phyloP scores from a whole-genome alignment of 2,797 vertebrate species.

The Darevskia nairensis region DNA sequence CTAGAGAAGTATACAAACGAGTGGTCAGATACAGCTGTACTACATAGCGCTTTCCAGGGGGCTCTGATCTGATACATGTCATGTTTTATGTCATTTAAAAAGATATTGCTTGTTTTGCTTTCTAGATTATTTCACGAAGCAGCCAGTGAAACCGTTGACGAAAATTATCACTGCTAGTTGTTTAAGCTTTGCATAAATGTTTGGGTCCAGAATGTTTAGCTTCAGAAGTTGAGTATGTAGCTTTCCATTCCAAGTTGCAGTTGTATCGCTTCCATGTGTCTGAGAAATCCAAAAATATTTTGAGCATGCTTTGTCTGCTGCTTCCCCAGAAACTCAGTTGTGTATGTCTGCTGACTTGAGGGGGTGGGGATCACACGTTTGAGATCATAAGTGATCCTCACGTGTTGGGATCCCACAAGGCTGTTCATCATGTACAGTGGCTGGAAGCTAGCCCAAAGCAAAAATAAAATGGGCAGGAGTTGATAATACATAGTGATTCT shows the following conservation, averaged over 20 bases:
- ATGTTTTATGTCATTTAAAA: conserved; percentile 50
- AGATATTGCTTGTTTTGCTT: conserved; percentile 49
- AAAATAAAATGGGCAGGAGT: background rate
- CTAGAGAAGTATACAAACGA: conserved; percentile 55
- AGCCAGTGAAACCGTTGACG: conserved; percentile 26
- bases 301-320: background rate
- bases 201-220: conserved; percentile 9
- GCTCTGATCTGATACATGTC: conserved; percentile 51
- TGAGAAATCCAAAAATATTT: conserved; percentile 4
- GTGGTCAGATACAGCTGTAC: conserved; percentile 60
- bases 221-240: background rate
- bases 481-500: background rate
- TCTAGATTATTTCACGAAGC: conserved; percentile 39
- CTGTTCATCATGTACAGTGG: background rate
- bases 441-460: background rate
- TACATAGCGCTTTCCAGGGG: conserved; percentile 58
- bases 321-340: background rate
- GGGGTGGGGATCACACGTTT: background rate
- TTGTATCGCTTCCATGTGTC: background rate
- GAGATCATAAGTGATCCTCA: background rate
- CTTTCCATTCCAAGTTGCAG: conserved; percentile 4
- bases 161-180: conserved; percentile 31
- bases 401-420: background rate
- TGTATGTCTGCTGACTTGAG: background rate
- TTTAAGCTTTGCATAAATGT: conserved; percentile 38